Conservation (phyloP, 1,140 invertebrate genomes). For the Zelostemma sp. region DNA sequence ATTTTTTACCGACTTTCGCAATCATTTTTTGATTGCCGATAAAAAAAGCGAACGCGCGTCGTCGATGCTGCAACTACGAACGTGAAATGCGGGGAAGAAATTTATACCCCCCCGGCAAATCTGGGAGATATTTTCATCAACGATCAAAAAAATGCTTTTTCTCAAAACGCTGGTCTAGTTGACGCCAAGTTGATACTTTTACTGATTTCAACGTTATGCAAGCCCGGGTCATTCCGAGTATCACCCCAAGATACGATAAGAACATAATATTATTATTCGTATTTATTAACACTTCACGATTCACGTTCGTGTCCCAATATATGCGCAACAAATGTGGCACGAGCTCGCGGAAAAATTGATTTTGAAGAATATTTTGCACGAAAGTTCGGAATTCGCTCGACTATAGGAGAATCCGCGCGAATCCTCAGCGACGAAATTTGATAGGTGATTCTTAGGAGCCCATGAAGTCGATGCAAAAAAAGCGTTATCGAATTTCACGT, state of each 20-base stretch:
- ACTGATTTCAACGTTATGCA: slow-evolving; percentile 51
- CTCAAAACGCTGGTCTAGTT: slow-evolving; percentile 27
- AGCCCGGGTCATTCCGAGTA: slow-evolving; percentile 56
- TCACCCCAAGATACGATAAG: slow-evolving; percentile 58
- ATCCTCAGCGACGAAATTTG: too few species aligned
- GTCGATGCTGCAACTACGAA: too few species aligned
- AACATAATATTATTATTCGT: slow-evolving; percentile 45
- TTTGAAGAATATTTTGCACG: too few species aligned
- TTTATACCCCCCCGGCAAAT: not conserved
- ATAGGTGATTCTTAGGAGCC: too few species aligned
- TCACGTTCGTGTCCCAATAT: slow-evolving; percentile 16
- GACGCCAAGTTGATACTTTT: slow-evolving; percentile 44
- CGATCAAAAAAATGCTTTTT: slow-evolving; percentile 16
- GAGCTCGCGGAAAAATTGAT: not conserved
- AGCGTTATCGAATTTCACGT: not conserved
- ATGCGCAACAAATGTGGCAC: slow-evolving; percentile 4
- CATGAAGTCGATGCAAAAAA: too few species aligned
- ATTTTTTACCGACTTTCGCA: too few species aligned
- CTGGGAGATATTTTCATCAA: too few species aligned
- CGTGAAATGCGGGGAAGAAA: too few species aligned
- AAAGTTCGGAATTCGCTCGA: too few species aligned
- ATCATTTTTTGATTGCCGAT: too few species aligned
- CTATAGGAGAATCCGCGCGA: too few species aligned
- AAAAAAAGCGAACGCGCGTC: too few species aligned
- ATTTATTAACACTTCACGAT: slow-evolving; percentile 49